Evolutionary conservation across 2,888 invertebrate genomes (phyloP).

Genomic region (Oscheius onirici): DNA sequence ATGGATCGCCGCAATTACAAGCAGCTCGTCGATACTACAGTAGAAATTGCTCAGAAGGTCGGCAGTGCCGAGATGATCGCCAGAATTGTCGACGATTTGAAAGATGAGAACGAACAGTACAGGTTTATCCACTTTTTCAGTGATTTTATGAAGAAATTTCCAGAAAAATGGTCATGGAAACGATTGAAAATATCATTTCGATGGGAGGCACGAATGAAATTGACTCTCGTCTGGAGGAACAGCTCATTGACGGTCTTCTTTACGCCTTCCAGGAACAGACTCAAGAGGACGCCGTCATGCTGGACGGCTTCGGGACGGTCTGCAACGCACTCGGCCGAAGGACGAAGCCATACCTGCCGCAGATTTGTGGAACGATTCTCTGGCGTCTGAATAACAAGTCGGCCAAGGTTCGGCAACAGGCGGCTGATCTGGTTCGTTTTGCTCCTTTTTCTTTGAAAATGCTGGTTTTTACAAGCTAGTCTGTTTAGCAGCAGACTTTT

Average conservation of each 20-base stretch:
- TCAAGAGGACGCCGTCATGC: slow-evolving; percentile 98
- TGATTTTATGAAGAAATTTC: not conserved
- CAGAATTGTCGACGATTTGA: slow-evolving; percentile 96
- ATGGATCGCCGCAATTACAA: slow-evolving; percentile 92
- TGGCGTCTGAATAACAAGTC: slow-evolving; percentile 99
- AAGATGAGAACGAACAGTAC: slow-evolving; percentile 99
- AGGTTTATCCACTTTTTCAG: slow-evolving; percentile 73
- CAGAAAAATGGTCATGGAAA: slow-evolving; percentile 99
- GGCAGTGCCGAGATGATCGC: slow-evolving; percentile 98
- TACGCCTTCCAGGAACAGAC: slow-evolving; percentile 99
- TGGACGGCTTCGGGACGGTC: slow-evolving; percentile 98
- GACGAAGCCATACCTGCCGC: slow-evolving; percentile 97
- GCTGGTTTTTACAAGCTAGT: not conserved
- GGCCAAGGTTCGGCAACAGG: slow-evolving; percentile 97
- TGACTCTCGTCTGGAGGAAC: slow-evolving; percentile 96
- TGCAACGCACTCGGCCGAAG: slow-evolving; percentile 93
- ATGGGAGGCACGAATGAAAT: slow-evolving; percentile 90
- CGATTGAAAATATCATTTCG: slow-evolving; percentile 80
- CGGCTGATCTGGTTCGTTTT: slow-evolving; percentile 84
- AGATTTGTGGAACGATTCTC: slow-evolving; percentile 98
- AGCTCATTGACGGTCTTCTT: slow-evolving; percentile 96
- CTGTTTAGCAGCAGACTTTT: too few relatives aligned
- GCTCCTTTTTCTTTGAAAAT: not conserved
- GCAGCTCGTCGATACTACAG: slow-evolving; percentile 92
- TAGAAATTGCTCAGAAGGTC: slow-evolving; percentile 99